A percentile compares a stretch with the other conserved stretches of the same genome.
Evolutionary conservation across 2,797 vertebrate species (phyloP).

Genomic region (Ceyx erithaca): DNA sequence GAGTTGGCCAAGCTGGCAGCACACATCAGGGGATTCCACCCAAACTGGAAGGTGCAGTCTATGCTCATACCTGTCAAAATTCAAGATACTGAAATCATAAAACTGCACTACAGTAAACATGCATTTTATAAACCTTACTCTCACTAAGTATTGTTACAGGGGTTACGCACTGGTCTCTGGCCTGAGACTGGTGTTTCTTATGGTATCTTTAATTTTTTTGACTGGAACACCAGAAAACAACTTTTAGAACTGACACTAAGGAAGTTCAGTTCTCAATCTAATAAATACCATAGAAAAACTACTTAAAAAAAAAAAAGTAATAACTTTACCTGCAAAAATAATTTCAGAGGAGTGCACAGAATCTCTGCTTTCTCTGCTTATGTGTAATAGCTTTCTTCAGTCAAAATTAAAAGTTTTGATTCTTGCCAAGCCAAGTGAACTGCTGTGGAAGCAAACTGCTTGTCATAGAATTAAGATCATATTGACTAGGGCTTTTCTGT

Average conservation of each 20-base stretch:
- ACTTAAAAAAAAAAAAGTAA: background rate
- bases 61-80: constrained; percentile 85
- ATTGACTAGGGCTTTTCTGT: background rate
- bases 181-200: background rate
- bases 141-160: background rate
- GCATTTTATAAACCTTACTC: background rate
- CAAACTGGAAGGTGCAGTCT: constrained; percentile 86
- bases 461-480: background rate
- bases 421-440: background rate
- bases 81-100: background rate
- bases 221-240: background rate
- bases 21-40: constrained; percentile 94
- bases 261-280: background rate
- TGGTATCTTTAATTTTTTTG: background rate
- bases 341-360: background rate
- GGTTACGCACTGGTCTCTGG: background rate
- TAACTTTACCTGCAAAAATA: background rate
- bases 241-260: background rate
- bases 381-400: background rate
- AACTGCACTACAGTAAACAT: background rate
- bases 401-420: background rate
- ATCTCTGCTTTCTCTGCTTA: background rate
- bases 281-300: background rate
- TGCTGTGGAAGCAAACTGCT: background rate
- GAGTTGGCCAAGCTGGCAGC: constrained; percentile 85